Percentiles rank a stretch among this genome's conserved stretches.
Conservation (phyloP, 1,140 invertebrate species). For the silkworm (Bombyx mori) region ASM3026992v2 NC_085124.1:886501-887000, state of each 20-base stretch:
- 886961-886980: too few relatives aligned
- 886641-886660: slow-evolving; percentile 38
- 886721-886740: slow-evolving; percentile 73
- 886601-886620: slow-evolving; percentile 75
- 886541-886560: slow-evolving; percentile 10
- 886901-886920: too few relatives aligned
- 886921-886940: too few relatives aligned
- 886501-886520: slow-evolving; percentile 25
- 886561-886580: slow-evolving; percentile 62
- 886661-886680: slow-evolving; percentile 65
- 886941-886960: too few relatives aligned
- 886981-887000: too few relatives aligned
- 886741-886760: slow-evolving; percentile 67
- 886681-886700: slow-evolving; percentile 72
- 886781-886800: background rate
- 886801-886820: too few relatives aligned
- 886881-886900: too few relatives aligned
- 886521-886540: slow-evolving; percentile 21
- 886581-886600: slow-evolving; percentile 78
- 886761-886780: slow-evolving; percentile 70
- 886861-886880: too few relatives aligned
- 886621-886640: slow-evolving; percentile 61
- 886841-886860: too few relatives aligned
- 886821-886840: too few relatives aligned
- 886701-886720: slow-evolving; percentile 69